Conservation (phyloP, 1,140 invertebrate species). For the Microplitis demolitor region DNA sequence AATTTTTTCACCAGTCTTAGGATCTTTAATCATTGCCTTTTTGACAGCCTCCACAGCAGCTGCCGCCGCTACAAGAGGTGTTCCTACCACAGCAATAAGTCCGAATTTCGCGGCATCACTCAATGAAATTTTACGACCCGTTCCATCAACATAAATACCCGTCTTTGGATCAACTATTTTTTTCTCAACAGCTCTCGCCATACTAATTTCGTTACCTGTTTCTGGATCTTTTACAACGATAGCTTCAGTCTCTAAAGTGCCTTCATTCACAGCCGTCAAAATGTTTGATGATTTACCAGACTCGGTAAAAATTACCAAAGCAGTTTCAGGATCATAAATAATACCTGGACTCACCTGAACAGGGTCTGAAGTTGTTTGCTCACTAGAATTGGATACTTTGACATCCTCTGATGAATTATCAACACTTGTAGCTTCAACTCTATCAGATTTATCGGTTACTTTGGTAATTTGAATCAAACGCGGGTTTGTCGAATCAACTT, state of each 20-base stretch:
- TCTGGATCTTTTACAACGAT: constrained; percentile 78
- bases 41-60: constrained; percentile 60
- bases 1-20: constrained; percentile 75
- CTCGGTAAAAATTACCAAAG: constrained; percentile 73
- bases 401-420: constrained; percentile 54
- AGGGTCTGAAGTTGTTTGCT: constrained; percentile 66
- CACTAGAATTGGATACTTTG: constrained; percentile 59
- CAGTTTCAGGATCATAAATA: constrained; percentile 77
- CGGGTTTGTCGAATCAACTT: constrained; percentile 59
- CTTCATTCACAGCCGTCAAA: constrained; percentile 71
- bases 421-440: constrained; percentile 68
- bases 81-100: constrained; percentile 71
- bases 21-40: constrained; percentile 76
- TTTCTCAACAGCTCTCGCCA: constrained; percentile 77
- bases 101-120: constrained; percentile 78
- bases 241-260: constrained; percentile 68
- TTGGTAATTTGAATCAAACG: constrained; percentile 69
- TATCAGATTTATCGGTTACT: constrained; percentile 68
- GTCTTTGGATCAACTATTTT: constrained; percentile 78
- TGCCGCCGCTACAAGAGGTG: constrained; percentile 71
- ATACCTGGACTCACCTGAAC: constrained; percentile 71
- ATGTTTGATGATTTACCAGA: constrained; percentile 73
- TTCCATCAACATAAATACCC: constrained; percentile 70
- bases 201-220: constrained; percentile 71
- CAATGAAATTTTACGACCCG: constrained; percentile 71